Evolutionary conservation across 2,888 invertebrate species (phyloP), one percentile per base, ranked within the genome.

Genomic region (Drosophila hamatofila): DNA sequence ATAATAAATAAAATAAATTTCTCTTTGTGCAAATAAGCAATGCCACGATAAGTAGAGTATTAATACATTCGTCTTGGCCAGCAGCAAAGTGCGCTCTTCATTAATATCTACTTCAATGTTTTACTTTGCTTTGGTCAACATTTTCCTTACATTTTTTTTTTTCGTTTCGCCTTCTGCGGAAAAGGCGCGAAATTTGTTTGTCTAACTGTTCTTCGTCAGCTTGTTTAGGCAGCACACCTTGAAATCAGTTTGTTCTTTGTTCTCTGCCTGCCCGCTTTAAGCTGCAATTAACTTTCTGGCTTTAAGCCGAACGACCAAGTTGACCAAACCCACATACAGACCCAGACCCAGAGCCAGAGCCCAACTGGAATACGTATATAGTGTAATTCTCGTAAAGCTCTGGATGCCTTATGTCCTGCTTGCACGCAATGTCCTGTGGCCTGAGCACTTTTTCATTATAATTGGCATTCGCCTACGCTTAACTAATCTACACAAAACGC

Each of bases 171-270:
- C 54, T 41, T 14, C 37, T 25, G 63, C 84, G 90, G 88, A 90
- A 89, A 88, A 90, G 90, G 90, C 87, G 90, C 83, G 88, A 90
- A 90, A 81, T 82, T 79, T 72, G 75, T 81, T 83, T 81, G 81
- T 58, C 64, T 64, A 81, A 78, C 76, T 62, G 67, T 48, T 37
- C 56, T 60, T 27, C 42, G 60, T 33, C 46, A 60, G 49, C 68
- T 77, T 63, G 51, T 44, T 49, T 61, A 44, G 51, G 27, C 52
- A 72, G 49, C 88, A 72, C 88, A 77, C 86, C 88, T 88, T 49
- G 44, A 82, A 86, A 86, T 86, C 85, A 76, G 86, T 83, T 83
- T 75, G 78, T 69, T 67, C 61, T 49, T 71, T 35, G 52, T 3
- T 72, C 66, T 57, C 72, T 7, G 30, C 18, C 48, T 12, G 48